Conservation (phyloP, 2,888 invertebrate genomes). For the Xylocampa areola region DNA sequence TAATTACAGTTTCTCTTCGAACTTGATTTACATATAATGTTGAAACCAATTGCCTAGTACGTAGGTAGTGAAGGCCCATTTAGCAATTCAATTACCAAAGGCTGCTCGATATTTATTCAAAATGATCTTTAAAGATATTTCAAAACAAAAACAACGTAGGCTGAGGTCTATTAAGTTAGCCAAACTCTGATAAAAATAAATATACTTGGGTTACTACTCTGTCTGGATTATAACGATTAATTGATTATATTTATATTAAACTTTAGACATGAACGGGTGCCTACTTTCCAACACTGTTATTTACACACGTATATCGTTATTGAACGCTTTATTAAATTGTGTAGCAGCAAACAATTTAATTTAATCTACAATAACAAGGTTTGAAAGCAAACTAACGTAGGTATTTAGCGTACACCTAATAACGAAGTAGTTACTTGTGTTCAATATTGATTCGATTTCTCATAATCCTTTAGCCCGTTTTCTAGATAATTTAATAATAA, state of each 20-base stretch:
- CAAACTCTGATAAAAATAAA: no score
- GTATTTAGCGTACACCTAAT: constrained; percentile 32
- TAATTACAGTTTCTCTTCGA: no score
- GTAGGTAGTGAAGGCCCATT: no score
- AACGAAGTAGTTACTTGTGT: constrained; percentile 37
- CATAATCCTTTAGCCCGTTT: constrained; percentile 35
- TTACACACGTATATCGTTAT: constrained; percentile 11
- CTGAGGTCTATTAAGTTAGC: no score
- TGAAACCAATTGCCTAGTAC: no score
- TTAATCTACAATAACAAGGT: constrained; percentile 38
- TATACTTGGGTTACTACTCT: no score
- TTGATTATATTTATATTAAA: neutral
- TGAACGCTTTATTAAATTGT: constrained; percentile 35
- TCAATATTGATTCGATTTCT: constrained; percentile 38
- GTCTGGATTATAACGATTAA: no score
- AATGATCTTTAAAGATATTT: no score
- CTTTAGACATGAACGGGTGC: neutral
- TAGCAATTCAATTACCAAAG: no score
- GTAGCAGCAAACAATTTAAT: constrained; percentile 41
- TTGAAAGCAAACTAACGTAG: constrained; percentile 28
- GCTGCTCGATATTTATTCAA: no score
- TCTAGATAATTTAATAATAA: constrained; percentile 32
- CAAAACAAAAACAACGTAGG: no score
- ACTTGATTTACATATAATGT: no score
- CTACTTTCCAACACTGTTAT: constrained; percentile 15